Evolutionary conservation across 1,140 invertebrate genomes (phyloP).

Genomic region (Panagrolaimus sp.): DNA sequence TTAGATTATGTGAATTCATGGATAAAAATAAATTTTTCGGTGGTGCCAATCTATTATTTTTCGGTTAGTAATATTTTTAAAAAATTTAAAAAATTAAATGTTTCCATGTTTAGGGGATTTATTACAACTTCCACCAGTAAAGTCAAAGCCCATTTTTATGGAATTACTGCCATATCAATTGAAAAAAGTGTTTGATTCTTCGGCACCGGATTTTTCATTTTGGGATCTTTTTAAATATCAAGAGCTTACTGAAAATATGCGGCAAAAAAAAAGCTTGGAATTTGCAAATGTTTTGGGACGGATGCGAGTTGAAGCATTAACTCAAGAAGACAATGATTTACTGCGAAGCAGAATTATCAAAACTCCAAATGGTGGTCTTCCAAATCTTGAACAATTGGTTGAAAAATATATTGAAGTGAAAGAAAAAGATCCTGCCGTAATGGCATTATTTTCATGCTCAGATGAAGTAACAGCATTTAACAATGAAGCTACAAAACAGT

Average conservation of each 20-base stretch:
- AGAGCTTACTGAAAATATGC: slow-evolving; percentile 2
- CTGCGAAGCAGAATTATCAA: background rate
- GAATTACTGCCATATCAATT: background rate
- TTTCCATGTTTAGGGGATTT: background rate
- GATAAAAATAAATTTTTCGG: background rate
- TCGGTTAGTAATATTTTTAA: no score
- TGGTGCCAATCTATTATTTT: background rate
- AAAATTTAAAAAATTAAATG: no score
- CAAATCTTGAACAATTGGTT: background rate
- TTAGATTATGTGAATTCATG: background rate
- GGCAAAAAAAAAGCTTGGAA: background rate
- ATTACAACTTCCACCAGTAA: background rate
- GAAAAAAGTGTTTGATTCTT: background rate
- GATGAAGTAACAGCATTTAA: slow-evolving; percentile 4
- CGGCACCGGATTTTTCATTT: background rate
- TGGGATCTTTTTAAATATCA: background rate
- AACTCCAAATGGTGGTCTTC: background rate
- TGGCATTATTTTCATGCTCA: background rate
- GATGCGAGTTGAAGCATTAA: background rate
- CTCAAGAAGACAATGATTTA: background rate
- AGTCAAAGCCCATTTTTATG: background rate
- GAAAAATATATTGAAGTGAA: background rate
- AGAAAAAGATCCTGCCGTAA: background rate
- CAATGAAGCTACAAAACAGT: background rate
- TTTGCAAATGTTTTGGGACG: background rate